These are phyloP conservation scores for Euleptes europaea DNA, from an alignment of 2,113 vertebrate genomes.

Conservation along the genomic window DNA sequence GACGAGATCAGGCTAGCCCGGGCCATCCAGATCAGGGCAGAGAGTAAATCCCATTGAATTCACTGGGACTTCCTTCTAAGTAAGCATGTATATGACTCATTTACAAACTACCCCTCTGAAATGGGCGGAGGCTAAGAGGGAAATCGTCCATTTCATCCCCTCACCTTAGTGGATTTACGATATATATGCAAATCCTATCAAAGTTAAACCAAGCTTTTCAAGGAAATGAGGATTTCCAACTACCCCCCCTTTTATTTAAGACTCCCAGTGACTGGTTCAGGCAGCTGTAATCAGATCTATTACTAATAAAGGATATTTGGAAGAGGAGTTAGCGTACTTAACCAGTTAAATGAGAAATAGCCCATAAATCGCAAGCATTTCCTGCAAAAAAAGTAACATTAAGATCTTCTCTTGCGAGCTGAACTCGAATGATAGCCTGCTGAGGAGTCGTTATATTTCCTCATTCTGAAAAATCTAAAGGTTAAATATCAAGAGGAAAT, in stretches of 20 bases:
- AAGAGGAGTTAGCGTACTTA: constrained; percentile 56
- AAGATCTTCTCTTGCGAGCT: constrained; percentile 42
- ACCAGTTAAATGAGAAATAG: constrained; percentile 56
- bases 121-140: not conserved
- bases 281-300: constrained; percentile 39
- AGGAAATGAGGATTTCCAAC: constrained; percentile 63
- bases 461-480: constrained; percentile 60
- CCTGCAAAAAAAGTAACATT: constrained; percentile 23
- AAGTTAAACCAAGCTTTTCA: constrained; percentile 73
- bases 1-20: no score
- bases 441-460: constrained; percentile 51
- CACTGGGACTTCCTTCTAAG: no score
- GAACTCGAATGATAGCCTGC: constrained; percentile 45
- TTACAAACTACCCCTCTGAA: constrained; percentile 4
- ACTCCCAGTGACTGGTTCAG: constrained; percentile 52
- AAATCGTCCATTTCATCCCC: constrained; percentile 2
- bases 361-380: constrained; percentile 61
- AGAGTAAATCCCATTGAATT: no score
- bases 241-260: constrained; percentile 56
- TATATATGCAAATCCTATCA: constrained; percentile 66
- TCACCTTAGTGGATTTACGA: constrained; percentile 66
- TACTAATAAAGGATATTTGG: constrained; percentile 49
- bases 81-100: no score
- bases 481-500: constrained; percentile 64
- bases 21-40: no score